Evolutionary conservation across 37 sponge, comb jelly and placozoan genomes (phyloP), one percentile per base, ranked within the genome.

Genomic region (Axinella damicornis): DNA sequence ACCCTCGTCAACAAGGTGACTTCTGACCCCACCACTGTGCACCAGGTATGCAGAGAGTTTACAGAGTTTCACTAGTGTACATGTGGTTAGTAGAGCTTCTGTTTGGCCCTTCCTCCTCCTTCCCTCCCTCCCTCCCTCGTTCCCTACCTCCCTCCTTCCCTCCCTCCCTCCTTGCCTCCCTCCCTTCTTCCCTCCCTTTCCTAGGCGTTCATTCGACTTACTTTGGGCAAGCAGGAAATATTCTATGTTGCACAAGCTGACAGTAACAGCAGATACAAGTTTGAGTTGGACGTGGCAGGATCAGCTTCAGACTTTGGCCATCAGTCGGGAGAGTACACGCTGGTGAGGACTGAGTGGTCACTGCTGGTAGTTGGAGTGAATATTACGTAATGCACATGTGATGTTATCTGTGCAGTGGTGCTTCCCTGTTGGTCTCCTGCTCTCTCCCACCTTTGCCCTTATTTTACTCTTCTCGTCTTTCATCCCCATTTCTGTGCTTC

Each of bases 121-220:
- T 46, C 46, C 46, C 25, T 28, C 64, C 25, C 30, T 63, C 4
- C 46, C 9, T 46, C 46, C 64, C 11, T 63, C 9, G 64, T 12
- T 63, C 25, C 30, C n/a, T n/a, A n/a, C n/a, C n/a, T 46, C 9
- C 46, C 9, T 9, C 46, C 9, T 9, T 46, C 46, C 9, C 46
- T 9, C 46, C 4, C 46, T 9, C 9, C 9, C 46, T 46, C 46
- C 9, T 9, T 46, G 6, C 64, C 30, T 63, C 64, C 17, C n/a
- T 15, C 34, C 69, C 30, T n/a, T 32, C 5, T 19, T 41, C n/a
- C 40, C 30, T 59, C 41, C 5, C 20, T 21, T 14, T 59, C 1
- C 24, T 67, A 94, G 90, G 87, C 88, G 30, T 96, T 96, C 88
- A 94, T 96, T 21, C 71, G 91, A 13, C 72, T 96, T 35, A 79